Conservation (phyloP, 1,140 invertebrate species). For the Drosophila pseudoobscura region DNA sequence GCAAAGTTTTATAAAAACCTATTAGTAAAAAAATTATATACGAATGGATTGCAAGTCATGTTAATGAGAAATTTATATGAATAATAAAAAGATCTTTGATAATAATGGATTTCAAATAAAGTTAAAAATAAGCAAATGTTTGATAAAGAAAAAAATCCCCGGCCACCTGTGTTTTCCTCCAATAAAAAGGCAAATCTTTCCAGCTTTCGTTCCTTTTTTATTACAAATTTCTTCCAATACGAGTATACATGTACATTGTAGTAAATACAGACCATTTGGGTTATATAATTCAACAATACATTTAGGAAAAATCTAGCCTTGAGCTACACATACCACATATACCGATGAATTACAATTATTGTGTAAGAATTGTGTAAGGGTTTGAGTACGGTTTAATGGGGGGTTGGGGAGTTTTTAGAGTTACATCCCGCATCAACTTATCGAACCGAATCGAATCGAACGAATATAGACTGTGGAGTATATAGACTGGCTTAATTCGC, state of each 20-base stretch:
- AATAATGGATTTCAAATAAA: slow-evolving; percentile 61
- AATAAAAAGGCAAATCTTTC: slow-evolving; percentile 11
- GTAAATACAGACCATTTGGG: slow-evolving; percentile 45
- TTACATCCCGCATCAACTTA: slow-evolving; percentile 30
- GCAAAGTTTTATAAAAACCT: slow-evolving; percentile 59
- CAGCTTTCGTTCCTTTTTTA: slow-evolving; percentile 52
- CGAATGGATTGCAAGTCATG: slow-evolving; percentile 51
- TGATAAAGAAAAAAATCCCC: slow-evolving; percentile 22
- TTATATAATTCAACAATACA: slow-evolving; percentile 59
- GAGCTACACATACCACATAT: slow-evolving; percentile 32
- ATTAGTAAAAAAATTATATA: slow-evolving; percentile 24
- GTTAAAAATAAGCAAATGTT: slow-evolving; percentile 43
- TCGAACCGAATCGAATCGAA: slow-evolving; percentile 20
- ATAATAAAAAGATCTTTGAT: slow-evolving; percentile 52
- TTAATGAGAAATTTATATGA: slow-evolving; percentile 43
- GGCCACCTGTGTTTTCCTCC: neutral
- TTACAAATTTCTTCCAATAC: slow-evolving; percentile 52
- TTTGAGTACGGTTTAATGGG: slow-evolving; percentile 1
- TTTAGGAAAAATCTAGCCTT: slow-evolving; percentile 35
- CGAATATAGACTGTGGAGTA: slow-evolving; percentile 18
- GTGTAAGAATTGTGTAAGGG: too few relatives aligned
- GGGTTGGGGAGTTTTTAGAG: slow-evolving; percentile 26
- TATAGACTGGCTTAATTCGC: slow-evolving; percentile 11
- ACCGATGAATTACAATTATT: slow-evolving; percentile 25
- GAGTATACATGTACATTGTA: slow-evolving; percentile 20